Evolutionary conservation across 2,888 invertebrate species (phyloP).

Genomic region (Rhagonycha lutea): DNA sequence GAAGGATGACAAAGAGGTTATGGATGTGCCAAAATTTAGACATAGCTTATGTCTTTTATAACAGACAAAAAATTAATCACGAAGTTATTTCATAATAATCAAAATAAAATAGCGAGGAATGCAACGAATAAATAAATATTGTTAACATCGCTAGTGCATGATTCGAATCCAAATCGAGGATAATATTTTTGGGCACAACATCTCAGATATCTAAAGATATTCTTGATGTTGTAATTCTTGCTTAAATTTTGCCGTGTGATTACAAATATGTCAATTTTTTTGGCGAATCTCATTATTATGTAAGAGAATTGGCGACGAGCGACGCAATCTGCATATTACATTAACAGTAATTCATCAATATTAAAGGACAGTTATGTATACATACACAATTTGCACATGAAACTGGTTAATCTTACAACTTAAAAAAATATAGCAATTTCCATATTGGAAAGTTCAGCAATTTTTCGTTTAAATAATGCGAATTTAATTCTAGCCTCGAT

Average conservation of each 20-base stretch:
- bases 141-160: too few relatives aligned
- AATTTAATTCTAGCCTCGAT: conserved; percentile 4
- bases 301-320: not conserved
- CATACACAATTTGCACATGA: not conserved
- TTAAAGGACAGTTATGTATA: not conserved
- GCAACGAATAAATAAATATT: too few relatives aligned
- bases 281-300: not conserved
- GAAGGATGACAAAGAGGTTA: too few relatives aligned
- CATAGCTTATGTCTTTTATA: too few relatives aligned
- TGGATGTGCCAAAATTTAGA: too few relatives aligned
- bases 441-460: not conserved
- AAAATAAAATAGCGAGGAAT: too few relatives aligned
- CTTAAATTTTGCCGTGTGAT: not conserved
- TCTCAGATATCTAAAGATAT: too few relatives aligned
- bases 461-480: not conserved
- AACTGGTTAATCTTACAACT: not conserved
- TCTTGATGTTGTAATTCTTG: not conserved
- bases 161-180: too few relatives aligned
- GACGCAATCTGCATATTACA: not conserved
- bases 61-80: too few relatives aligned
- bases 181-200: too few relatives aligned
- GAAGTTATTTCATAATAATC: not conserved
- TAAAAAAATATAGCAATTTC: not conserved
- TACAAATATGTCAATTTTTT: not conserved
- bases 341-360: not conserved